These are phyloP conservation scores for Spea bombifrons DNA, from an alignment of 2,113 vertebrate species.

Conservation along the genomic window DNA sequence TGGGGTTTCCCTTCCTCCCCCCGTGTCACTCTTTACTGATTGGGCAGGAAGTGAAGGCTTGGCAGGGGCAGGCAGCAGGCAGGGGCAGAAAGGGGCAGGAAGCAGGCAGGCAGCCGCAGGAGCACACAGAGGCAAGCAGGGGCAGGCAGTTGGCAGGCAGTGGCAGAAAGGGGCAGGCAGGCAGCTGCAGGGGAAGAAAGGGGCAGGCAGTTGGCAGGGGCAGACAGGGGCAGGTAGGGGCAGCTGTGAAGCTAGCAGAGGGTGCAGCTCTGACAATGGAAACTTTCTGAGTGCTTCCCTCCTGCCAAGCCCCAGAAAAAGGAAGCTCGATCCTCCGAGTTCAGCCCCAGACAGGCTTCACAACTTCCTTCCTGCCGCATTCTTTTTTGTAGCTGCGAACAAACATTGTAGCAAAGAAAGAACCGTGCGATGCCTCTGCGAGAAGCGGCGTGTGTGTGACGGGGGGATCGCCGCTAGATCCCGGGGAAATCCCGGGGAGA, in stretches of 20 bases:
- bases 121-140: no score
- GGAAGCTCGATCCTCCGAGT: slow-evolving; percentile 74
- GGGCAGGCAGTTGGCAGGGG: no score
- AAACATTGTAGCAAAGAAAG: slow-evolving; percentile 50
- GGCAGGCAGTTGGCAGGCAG: no score
- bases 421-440: not conserved
- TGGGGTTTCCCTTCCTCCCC: no score
- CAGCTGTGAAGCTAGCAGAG: no score
- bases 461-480: not conserved
- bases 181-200: no score
- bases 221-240: no score
- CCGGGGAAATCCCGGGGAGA: slow-evolving; percentile 5
- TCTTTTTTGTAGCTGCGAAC: slow-evolving; percentile 54
- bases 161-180: no score
- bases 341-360: slow-evolving; percentile 72
- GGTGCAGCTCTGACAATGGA: slow-evolving; percentile 65
- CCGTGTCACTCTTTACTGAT: no score
- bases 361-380: slow-evolving; percentile 67
- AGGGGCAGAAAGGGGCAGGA: no score
- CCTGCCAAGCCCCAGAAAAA: slow-evolving; percentile 61
- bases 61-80: not conserved
- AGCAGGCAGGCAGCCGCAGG: no score
- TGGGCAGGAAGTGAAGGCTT: not conserved
- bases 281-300: slow-evolving; percentile 70
- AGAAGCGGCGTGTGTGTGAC: no score